These are phyloP conservation scores for Pandemis cinnamomeana DNA, from an alignment of 2,888 invertebrate species.

Conservation along the genomic window DNA sequence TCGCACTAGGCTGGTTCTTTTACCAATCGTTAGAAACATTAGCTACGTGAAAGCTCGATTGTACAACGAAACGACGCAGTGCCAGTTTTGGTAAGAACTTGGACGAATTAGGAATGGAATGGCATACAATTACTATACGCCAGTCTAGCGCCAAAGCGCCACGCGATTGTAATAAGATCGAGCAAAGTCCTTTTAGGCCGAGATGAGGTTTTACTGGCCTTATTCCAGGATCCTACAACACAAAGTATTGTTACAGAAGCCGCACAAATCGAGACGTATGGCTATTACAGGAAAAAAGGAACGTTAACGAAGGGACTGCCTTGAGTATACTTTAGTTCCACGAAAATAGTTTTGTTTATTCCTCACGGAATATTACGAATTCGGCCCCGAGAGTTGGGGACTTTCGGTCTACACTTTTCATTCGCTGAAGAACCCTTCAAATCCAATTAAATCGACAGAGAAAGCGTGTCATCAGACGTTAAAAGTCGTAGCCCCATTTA, in stretches of 20 bases:
- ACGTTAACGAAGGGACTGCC: neutral
- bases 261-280: slow-evolving; percentile 24
- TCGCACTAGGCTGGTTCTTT: too few species aligned
- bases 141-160: slow-evolving; percentile 7
- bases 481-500: neutral
- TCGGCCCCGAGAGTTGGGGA: neutral
- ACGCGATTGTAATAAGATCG: slow-evolving; percentile 12
- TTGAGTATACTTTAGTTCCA: slow-evolving; percentile 9
- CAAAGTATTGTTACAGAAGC: neutral
- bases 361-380: neutral
- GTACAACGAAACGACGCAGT: slow-evolving; percentile 4
- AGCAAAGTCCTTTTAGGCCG: slow-evolving; percentile 19
- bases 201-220: slow-evolving; percentile 20
- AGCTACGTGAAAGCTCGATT: neutral
- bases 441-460: neutral
- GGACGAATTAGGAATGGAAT: neutral
- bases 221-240: slow-evolving; percentile 29
- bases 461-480: slow-evolving; percentile 1
- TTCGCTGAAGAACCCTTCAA: neutral
- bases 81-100: neutral
- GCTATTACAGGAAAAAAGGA: slow-evolving; percentile 2
- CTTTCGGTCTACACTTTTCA: neutral
- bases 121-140: neutral
- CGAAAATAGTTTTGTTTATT: slow-evolving; percentile 23
- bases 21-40: neutral